Evolutionary conservation across 1,140 invertebrate species (phyloP).

Genomic region (Papilio aristodemus): DNA sequence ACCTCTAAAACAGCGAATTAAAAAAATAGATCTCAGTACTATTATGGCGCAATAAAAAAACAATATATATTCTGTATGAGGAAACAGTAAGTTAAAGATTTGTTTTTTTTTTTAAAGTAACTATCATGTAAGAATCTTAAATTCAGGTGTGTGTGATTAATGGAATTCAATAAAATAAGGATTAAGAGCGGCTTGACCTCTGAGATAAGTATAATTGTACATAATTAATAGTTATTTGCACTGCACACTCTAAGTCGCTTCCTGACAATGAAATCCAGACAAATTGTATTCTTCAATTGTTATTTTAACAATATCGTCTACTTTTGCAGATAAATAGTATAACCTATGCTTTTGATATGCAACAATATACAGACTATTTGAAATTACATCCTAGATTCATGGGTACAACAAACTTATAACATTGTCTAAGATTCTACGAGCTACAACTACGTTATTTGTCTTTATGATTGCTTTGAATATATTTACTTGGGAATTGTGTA

Average conservation of each 20-base stretch:
- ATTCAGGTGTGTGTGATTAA: too few relatives aligned
- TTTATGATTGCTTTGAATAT: background rate
- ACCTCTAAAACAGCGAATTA: too few relatives aligned
- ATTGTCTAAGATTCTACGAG: background rate
- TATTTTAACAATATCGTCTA: background rate
- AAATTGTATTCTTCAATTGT: background rate
- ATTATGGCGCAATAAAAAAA: too few relatives aligned
- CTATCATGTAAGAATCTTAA: too few relatives aligned
- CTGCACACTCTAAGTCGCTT: background rate
- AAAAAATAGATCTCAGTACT: too few relatives aligned
- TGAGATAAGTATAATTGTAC: background rate
- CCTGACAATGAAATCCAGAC: background rate
- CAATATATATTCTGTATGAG: too few relatives aligned
- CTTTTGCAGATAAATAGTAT: background rate
- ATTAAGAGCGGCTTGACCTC: background rate
- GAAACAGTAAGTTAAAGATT: too few relatives aligned
- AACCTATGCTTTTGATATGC: background rate
- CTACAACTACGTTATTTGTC: background rate
- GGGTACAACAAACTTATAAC: conserved; percentile 5
- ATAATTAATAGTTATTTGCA: background rate
- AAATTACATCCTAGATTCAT: background rate
- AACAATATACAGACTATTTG: background rate
- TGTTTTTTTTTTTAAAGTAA: too few relatives aligned
- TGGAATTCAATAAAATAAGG: background rate
- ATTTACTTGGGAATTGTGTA: background rate